Conservation (phyloP, 2,888 invertebrate genomes). For the Mimas tiliae region DNA sequence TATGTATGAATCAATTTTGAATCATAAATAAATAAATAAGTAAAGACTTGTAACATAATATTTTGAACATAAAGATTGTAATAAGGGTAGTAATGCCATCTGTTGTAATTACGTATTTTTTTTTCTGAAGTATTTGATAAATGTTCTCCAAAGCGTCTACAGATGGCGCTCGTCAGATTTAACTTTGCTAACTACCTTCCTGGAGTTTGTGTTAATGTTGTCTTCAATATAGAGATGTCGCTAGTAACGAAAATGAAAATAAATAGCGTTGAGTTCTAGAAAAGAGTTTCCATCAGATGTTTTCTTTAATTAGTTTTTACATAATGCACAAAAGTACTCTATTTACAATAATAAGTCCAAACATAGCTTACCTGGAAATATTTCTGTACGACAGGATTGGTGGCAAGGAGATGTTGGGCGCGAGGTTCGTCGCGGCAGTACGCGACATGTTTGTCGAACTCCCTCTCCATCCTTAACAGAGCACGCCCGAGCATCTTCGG, state of each 20-base stretch:
- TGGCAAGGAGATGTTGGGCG: conserved; percentile 91
- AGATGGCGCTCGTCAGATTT: conserved; percentile 35
- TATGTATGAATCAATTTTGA: conserved; percentile 8
- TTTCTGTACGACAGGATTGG: conserved; percentile 88
- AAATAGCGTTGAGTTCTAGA: background rate
- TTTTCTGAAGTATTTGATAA: background rate
- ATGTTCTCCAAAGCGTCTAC: background rate
- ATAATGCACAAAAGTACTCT: too few species aligned
- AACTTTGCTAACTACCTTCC: background rate
- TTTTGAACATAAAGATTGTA: conserved; percentile 9
- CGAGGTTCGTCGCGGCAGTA: conserved; percentile 94
- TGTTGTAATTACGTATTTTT: background rate
- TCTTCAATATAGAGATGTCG: conserved; percentile 33
- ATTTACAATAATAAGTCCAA: too few species aligned
- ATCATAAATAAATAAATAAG: conserved; percentile 14
- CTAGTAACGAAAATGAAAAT: background rate
- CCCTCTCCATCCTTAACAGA: conserved; percentile 94
- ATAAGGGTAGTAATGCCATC: background rate
- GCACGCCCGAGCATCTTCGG: conserved; percentile 95
- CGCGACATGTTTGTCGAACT: conserved; percentile 96
- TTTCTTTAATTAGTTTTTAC: too few species aligned
- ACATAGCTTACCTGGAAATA: conserved; percentile 91
- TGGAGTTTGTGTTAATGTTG: background rate
- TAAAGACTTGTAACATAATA: conserved; percentile 6
- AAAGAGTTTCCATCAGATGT: background rate